Percentiles rank a stretch among this genome's conserved stretches.
Evolutionary conservation across 2,113 vertebrate genomes (phyloP).

Genomic region (Embiotoca jacksoni): DNA sequence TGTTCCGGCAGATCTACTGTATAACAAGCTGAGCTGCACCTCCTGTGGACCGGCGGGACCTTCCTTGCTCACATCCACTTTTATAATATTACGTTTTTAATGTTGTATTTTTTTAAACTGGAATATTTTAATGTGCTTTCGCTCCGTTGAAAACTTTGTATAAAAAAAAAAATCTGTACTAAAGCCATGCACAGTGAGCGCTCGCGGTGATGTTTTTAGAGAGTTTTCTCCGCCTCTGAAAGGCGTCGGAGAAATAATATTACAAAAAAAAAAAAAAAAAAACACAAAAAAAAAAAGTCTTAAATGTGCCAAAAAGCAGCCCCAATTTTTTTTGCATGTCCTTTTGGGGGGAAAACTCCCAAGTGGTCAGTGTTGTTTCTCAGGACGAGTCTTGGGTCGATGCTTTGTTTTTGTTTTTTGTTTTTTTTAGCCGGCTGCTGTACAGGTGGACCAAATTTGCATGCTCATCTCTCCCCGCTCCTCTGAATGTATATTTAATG

Average conservation of each 20-base stretch:
- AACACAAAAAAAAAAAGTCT: conserved; percentile 23
- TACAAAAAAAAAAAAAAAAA: conserved; percentile 13
- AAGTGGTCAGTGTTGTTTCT: conserved; percentile 64
- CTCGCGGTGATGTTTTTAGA: conserved; percentile 21
- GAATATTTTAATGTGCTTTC: conserved; percentile 74
- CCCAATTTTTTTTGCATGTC: conserved; percentile 59
- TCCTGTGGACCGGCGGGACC: conserved; percentile 57
- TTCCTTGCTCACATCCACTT: conserved; percentile 55
- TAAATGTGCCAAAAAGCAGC: conserved; percentile 79
- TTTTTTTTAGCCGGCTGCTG: conserved; percentile 70
- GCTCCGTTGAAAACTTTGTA: conserved; percentile 58
- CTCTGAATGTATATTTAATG: conserved; percentile 78
- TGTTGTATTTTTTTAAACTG: conserved; percentile 69
- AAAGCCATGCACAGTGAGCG: conserved; percentile 69
- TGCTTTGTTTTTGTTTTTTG: conserved; percentile 69
- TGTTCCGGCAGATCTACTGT: conserved; percentile 80
- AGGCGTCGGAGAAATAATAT: not conserved
- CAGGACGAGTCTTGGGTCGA: conserved; percentile 69
- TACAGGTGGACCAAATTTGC: conserved; percentile 77
- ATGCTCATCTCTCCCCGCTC: conserved; percentile 55
- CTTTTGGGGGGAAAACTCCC: conserved; percentile 23
- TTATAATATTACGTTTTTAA: conserved; percentile 71
- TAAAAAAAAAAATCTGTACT: conserved; percentile 47
- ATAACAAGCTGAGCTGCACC: conserved; percentile 70
- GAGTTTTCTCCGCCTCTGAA: conserved; percentile 16